Percentiles rank a stretch among this genome's conserved stretches.
These are phyloP conservation scores for Labroides dimidiatus DNA, from an alignment of 2,797 vertebrate genomes.

Conservation along the genomic window DNA sequence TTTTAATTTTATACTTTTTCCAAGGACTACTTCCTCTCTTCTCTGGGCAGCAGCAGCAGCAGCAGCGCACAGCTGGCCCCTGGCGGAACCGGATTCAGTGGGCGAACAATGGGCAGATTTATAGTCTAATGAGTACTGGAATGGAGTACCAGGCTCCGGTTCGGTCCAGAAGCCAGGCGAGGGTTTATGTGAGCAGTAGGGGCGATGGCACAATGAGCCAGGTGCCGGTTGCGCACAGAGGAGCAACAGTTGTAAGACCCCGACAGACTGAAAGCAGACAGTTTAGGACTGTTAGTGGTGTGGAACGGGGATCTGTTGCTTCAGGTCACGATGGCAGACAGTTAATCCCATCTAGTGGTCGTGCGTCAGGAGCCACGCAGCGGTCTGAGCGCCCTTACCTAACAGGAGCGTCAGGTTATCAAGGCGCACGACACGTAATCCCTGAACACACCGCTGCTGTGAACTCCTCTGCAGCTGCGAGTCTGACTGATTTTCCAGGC, in stretches of 20 bases:
- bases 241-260: slow-evolving; percentile 37
- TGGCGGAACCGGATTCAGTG: slow-evolving; percentile 86
- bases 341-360: slow-evolving; percentile 22
- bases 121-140: slow-evolving; percentile 84
- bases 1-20: slow-evolving; percentile 70
- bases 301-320: neutral
- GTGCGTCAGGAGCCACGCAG: slow-evolving; percentile 55
- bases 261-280: slow-evolving; percentile 42
- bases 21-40: slow-evolving; percentile 66
- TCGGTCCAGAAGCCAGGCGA: slow-evolving; percentile 67
- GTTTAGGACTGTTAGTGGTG: slow-evolving; percentile 31
- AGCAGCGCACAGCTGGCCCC: slow-evolving; percentile 61
- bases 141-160: slow-evolving; percentile 74
- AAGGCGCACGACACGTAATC: slow-evolving; percentile 38
- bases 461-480: slow-evolving; percentile 41
- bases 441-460: slow-evolving; percentile 17
- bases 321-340: slow-evolving; percentile 37
- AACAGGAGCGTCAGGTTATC: slow-evolving; percentile 30
- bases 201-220: slow-evolving; percentile 55
- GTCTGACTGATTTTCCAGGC: slow-evolving; percentile 29
- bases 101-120: slow-evolving; percentile 86
- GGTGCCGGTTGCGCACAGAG: slow-evolving; percentile 42
- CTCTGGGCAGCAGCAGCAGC: slow-evolving; percentile 62
- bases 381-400: slow-evolving; percentile 23
- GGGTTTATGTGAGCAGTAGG: slow-evolving; percentile 71